phyloP scores from a whole-genome alignment of 2,113 vertebrate genomes.

The Coregonus clupeaformis region DNA sequence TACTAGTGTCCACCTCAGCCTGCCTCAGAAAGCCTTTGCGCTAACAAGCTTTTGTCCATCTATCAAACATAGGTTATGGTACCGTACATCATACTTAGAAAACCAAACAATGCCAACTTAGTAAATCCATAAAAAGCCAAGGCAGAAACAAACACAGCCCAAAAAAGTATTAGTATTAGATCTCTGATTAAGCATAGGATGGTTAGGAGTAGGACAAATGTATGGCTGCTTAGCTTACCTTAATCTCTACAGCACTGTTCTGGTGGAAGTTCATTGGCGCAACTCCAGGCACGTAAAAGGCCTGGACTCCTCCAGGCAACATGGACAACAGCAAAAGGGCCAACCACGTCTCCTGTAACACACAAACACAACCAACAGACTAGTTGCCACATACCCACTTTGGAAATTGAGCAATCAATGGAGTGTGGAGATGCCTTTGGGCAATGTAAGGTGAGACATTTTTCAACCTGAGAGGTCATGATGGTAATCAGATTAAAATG shows the following conservation, averaged over 20 bases:
- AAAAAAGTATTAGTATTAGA: too few relatives aligned
- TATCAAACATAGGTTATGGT: not conserved
- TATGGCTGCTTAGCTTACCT: slow-evolving; percentile 71
- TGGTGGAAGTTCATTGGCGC: slow-evolving; percentile 92
- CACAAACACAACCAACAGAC: not conserved
- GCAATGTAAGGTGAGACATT: too few relatives aligned
- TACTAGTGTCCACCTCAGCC: too few relatives aligned
- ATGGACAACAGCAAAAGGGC: slow-evolving; percentile 72
- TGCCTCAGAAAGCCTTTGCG: not conserved
- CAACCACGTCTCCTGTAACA: slow-evolving; percentile 76
- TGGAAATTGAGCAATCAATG: too few relatives aligned
- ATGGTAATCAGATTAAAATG: too few relatives aligned
- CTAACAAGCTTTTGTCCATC: not conserved
- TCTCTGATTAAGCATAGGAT: too few relatives aligned
- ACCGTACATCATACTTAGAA: not conserved
- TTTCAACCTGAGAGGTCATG: too few relatives aligned
- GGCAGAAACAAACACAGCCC: too few relatives aligned
- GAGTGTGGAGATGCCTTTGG: too few relatives aligned
- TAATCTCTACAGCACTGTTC: slow-evolving; percentile 87
- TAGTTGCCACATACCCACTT: too few relatives aligned
- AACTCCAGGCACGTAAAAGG: slow-evolving; percentile 94
- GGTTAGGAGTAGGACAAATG: not conserved
- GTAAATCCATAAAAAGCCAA: too few relatives aligned
- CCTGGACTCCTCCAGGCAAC: slow-evolving; percentile 52
- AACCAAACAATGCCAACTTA: not conserved